Percentiles rank a stretch among this genome's conserved stretches.
phyloP scores from a whole-genome alignment of 2,888 invertebrate genomes.

The Artemia sinica region DNA sequence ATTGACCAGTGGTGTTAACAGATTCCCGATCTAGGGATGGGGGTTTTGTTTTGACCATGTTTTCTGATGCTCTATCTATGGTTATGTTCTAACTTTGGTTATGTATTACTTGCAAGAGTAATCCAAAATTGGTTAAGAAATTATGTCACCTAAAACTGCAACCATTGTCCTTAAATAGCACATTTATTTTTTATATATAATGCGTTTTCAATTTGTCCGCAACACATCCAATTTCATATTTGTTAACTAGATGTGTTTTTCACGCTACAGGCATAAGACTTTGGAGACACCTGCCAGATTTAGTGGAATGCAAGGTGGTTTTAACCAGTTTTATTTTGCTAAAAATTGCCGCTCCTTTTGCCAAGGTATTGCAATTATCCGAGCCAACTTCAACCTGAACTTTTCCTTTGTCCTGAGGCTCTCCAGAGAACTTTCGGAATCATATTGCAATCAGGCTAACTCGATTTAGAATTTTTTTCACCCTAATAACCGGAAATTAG shows the following conservation, averaged over 20 bases:
- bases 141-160: background rate
- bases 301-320: too few species aligned
- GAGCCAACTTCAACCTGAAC: too few species aligned
- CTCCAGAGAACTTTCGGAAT: too few species aligned
- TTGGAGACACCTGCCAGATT: too few species aligned
- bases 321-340: constrained; percentile 1
- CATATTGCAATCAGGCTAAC: too few species aligned
- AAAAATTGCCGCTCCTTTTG: background rate
- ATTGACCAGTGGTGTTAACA: too few species aligned
- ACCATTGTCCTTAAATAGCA: background rate
- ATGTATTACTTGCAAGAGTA: background rate
- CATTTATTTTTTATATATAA: background rate
- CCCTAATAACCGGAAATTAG: too few species aligned
- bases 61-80: background rate
- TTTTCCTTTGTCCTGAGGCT: too few species aligned
- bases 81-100: background rate
- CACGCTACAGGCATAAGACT: background rate
- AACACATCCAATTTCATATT: constrained; percentile 3
- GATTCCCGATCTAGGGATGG: background rate
- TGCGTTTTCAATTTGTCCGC: background rate
- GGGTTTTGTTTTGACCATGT: background rate
- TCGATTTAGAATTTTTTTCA: too few species aligned
- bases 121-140: background rate
- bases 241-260: background rate
- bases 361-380: constrained; percentile 9